These are phyloP conservation scores for Resseliella maxima DNA, from an alignment of 2,888 invertebrate genomes.

Conservation along the genomic window DNA sequence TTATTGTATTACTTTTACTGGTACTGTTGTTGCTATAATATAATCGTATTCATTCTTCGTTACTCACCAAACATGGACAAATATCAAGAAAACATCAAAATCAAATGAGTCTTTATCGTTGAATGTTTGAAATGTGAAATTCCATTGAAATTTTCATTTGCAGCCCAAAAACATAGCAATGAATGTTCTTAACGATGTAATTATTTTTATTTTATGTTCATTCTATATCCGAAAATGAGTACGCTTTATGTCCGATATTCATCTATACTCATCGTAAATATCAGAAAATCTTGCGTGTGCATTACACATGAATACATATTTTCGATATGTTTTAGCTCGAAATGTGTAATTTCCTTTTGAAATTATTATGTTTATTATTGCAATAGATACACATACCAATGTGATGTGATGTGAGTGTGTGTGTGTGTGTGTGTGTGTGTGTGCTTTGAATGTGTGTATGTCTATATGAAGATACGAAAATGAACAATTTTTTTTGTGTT, in stretches of 20 bases:
- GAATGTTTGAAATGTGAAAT: too few relatives aligned
- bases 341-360: not conserved
- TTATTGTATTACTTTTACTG: not conserved
- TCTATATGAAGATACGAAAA: not conserved
- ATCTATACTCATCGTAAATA: constrained; percentile 27
- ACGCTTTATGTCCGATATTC: not conserved
- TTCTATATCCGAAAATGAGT: constrained; percentile 14
- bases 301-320: not conserved
- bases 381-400: not conserved
- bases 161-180: not conserved
- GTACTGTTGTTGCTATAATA: too few relatives aligned
- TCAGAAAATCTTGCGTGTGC: constrained; percentile 9
- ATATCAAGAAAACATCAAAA: not conserved
- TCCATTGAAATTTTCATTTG: not conserved
- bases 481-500: not conserved
- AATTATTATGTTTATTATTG: not conserved
- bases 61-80: not conserved
- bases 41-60: not conserved
- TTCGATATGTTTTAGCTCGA: not conserved
- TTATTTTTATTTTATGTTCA: constrained; percentile 23
- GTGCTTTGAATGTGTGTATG: too few relatives aligned
- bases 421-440: too few relatives aligned
- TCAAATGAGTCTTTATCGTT: not conserved
- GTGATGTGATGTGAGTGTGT: not conserved
- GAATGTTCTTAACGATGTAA: constrained; percentile 45